These are phyloP conservation scores for Uloborus diversus DNA, from an alignment of 1,140 invertebrate species.

Conservation along the genomic window DNA sequence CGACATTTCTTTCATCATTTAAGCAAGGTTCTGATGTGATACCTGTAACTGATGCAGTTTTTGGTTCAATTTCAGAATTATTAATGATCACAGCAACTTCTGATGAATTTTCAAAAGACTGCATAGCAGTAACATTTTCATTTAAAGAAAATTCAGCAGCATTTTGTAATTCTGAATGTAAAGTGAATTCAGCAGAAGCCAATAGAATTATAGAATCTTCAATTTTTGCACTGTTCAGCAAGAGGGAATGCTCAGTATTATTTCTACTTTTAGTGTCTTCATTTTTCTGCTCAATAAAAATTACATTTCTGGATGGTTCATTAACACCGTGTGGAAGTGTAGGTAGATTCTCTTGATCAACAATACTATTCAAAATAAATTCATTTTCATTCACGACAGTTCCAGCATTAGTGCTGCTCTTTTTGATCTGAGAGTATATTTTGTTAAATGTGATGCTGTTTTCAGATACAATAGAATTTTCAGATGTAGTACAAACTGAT, in stretches of 20 bases:
- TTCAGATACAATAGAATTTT: constrained; percentile 60
- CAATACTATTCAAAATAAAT: not conserved
- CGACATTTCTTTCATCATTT: too few relatives aligned
- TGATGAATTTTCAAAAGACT: constrained; percentile 6
- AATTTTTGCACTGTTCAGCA: not conserved
- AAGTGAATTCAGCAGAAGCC: constrained; percentile 9
- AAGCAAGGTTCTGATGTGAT: not conserved
- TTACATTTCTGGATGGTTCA: not conserved
- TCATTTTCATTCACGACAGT: not conserved
- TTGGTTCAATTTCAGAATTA: not conserved
- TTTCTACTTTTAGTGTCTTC: not conserved
- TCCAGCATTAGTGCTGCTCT: constrained; percentile 5
- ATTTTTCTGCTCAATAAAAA: constrained; percentile 3
- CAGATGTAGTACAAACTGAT: constrained; percentile 27
- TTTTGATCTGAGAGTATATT: too few relatives aligned
- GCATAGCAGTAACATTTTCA: not conserved
- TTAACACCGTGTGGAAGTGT: not conserved
- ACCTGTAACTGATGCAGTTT: not conserved
- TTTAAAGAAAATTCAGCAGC: constrained; percentile 6
- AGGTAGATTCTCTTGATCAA: not conserved
- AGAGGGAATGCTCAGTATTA: not conserved
- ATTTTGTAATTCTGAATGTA: constrained; percentile 7
- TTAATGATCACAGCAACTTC: constrained; percentile 7
- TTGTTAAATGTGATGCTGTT: constrained; percentile 61
- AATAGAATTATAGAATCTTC: constrained; percentile 20